phyloP scores from a whole-genome alignment of 2,797 vertebrate species.

The Tragopan temminckii region DNA sequence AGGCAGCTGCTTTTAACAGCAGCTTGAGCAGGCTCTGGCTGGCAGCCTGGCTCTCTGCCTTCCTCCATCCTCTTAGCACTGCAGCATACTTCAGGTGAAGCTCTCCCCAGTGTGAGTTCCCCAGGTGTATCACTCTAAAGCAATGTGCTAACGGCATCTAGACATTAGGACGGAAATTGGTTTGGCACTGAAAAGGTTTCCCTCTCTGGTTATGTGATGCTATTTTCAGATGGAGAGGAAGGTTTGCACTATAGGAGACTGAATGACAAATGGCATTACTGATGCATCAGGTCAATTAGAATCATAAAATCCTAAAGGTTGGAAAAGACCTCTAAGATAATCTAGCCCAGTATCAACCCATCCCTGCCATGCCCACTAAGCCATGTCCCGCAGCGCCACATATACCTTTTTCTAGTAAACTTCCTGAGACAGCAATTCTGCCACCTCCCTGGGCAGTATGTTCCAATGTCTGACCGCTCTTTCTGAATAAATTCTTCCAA shows the following conservation, averaged over 20 bases:
- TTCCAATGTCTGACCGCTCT: too few relatives aligned
- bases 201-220: neutral
- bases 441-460: too few relatives aligned
- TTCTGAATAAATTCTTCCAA: too few relatives aligned
- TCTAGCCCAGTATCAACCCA: too few relatives aligned
- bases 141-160: neutral
- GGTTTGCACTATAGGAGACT: neutral
- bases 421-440: too few relatives aligned
- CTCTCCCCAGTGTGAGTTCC: neutral
- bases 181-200: neutral
- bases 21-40: neutral
- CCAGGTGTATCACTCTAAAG: neutral
- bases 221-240: neutral
- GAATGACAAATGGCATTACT: neutral
- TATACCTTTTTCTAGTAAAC: too few relatives aligned
- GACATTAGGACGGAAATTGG: fast-evolving
- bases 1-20: neutral
- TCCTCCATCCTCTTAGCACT: neutral
- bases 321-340: too few relatives aligned
- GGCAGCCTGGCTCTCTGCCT: neutral
- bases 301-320: too few relatives aligned
- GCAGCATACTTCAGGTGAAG: neutral
- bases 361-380: too few relatives aligned
- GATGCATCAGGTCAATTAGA: neutral
- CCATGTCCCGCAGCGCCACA: too few relatives aligned